These are phyloP conservation scores for Orthosia incerta DNA, from an alignment of 2,888 invertebrate species.

Conservation along the genomic window DNA sequence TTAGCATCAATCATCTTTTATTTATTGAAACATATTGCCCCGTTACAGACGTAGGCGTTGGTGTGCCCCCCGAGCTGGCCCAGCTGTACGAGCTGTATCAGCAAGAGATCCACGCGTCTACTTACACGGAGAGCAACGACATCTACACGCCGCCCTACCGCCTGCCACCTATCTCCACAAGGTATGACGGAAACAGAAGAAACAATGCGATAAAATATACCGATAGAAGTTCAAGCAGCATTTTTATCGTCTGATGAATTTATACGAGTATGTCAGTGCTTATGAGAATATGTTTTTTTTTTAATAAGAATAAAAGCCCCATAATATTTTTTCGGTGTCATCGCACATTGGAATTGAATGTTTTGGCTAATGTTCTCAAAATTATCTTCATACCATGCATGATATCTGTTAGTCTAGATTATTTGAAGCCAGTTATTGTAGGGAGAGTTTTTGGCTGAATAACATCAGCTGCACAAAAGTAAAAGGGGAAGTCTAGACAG, in stretches of 20 bases:
- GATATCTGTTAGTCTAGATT: background rate
- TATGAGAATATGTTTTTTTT: too few species aligned
- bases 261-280: background rate
- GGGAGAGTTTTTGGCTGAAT: background rate
- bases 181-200: slow-evolving; percentile 76
- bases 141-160: slow-evolving; percentile 90
- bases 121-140: slow-evolving; percentile 92
- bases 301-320: background rate
- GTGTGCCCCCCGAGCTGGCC: slow-evolving; percentile 94
- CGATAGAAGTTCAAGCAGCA: background rate
- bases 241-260: background rate
- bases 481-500: too few species aligned
- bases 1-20: background rate
- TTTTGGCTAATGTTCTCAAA: slow-evolving; percentile 1
- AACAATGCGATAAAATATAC: too few species aligned
- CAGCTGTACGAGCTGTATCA: slow-evolving; percentile 96
- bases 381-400: background rate
- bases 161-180: slow-evolving; percentile 92
- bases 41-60: slow-evolving; percentile 92
- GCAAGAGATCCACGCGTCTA: slow-evolving; percentile 96
- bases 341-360: background rate
- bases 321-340: background rate
- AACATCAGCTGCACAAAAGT: too few species aligned
- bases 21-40: background rate
- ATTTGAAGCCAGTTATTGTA: slow-evolving; percentile 1